Conservation (phyloP, 1,140 invertebrate genomes). For the Penaeus vannamei region DNA sequence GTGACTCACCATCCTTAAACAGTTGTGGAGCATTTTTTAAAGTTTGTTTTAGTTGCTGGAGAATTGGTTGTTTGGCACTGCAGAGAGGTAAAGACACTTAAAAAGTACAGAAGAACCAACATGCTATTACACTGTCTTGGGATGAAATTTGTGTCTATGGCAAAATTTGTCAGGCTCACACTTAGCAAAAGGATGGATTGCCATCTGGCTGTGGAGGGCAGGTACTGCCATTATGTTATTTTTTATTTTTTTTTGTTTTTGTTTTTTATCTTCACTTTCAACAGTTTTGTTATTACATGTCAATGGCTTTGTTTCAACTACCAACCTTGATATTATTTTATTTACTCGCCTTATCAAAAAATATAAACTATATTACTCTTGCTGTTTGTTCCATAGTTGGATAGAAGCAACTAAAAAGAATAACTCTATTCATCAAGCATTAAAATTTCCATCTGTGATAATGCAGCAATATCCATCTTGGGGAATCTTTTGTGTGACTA, state of each 20-base stretch:
- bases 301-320: conserved; percentile 56
- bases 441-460: conserved; percentile 46
- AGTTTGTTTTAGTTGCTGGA: no score
- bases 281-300: conserved; percentile 47
- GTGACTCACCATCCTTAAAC: conserved; percentile 18
- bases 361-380: conserved; percentile 55
- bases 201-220: conserved; percentile 12
- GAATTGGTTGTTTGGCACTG: no score
- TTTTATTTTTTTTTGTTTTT: background rate
- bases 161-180: background rate
- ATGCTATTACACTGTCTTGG: background rate
- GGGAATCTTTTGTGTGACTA: conserved; percentile 59
- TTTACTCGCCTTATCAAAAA: conserved; percentile 60
- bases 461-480: conserved; percentile 47
- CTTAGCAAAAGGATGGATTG: conserved; percentile 27
- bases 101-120: background rate
- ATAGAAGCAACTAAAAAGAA: conserved; percentile 56
- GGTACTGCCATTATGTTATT: conserved; percentile 20
- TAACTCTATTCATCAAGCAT: conserved; percentile 46
- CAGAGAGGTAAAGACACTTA: background rate
- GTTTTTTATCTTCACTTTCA: conserved; percentile 33
- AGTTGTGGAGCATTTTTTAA: background rate
- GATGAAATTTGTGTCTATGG: no score
- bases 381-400: conserved; percentile 45
- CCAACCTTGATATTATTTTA: conserved; percentile 51